These are phyloP conservation scores for Rachycentron canadum DNA, from an alignment of 2,797 vertebrate genomes.

Conservation along the genomic window DNA sequence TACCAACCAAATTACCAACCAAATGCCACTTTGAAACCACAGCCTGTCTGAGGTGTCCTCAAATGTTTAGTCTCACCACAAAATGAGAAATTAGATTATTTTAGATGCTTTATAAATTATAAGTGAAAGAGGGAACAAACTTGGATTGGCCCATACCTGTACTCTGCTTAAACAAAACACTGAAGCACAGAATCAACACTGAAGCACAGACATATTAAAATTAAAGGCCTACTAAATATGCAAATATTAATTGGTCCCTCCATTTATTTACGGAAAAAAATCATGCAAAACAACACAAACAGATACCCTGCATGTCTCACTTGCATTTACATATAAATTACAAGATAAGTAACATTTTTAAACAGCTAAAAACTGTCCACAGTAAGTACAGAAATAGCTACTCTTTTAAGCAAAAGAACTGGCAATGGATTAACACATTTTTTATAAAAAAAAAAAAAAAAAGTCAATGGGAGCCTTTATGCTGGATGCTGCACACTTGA, in stretches of 20 bases:
- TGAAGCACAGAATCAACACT: conserved; percentile 7
- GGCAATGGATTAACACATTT: background rate
- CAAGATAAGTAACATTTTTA: too few relatives aligned
- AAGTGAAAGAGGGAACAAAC: conserved; percentile 25
- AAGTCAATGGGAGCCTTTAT: too few relatives aligned
- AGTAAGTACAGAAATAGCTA: background rate
- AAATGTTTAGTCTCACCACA: conserved; percentile 18
- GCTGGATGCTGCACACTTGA: background rate
- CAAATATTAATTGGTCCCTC: conserved; percentile 18
- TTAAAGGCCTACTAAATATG: conserved; percentile 27
- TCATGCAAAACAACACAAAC: conserved; percentile 4
- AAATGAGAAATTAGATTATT: conserved; percentile 18
- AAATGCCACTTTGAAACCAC: conserved; percentile 18
- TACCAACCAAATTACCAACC: background rate
- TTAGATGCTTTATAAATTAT: conserved; percentile 35
- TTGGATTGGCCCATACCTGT: background rate
- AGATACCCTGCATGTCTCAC: conserved; percentile 12
- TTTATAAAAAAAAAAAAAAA: background rate
- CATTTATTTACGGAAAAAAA: conserved; percentile 22
- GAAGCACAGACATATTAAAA: conserved; percentile 32
- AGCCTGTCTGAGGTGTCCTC: background rate
- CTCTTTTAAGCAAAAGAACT: background rate
- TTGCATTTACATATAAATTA: conserved; percentile 27
- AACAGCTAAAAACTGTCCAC: background rate
- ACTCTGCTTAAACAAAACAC: background rate